A percentile compares a stretch with the other conserved stretches of the same genome.
phyloP scores from a whole-genome alignment of 2,797 vertebrate species.

The Pygocentrus nattereri region DNA sequence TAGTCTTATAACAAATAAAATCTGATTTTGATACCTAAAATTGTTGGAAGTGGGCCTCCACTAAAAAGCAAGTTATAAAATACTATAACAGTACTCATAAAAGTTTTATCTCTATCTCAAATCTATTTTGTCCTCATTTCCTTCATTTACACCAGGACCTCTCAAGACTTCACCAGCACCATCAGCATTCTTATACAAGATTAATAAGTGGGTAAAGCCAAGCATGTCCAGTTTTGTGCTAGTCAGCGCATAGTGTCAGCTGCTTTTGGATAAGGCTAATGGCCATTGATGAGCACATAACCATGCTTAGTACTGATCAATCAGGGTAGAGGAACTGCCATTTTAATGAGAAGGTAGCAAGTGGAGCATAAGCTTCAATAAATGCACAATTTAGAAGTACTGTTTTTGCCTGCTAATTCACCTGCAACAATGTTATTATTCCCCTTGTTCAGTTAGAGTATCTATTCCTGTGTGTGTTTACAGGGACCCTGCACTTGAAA shows the following conservation, averaged over 20 bases:
- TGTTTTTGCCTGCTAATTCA: neutral
- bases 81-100: too few relatives aligned
- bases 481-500: conserved; percentile 86
- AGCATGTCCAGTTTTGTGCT: conserved; percentile 12
- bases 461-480: conserved; percentile 34
- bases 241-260: conserved; percentile 17
- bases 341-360: neutral
- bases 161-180: neutral
- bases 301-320: conserved; percentile 10
- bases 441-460: neutral
- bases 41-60: too few relatives aligned
- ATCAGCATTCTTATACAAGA: conserved; percentile 8
- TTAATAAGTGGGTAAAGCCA: conserved; percentile 35
- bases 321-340: neutral
- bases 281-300: conserved; percentile 14
- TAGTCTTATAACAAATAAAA: too few relatives aligned
- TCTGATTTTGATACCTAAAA: too few relatives aligned
- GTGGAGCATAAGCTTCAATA: neutral
- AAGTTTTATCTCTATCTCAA: too few relatives aligned
- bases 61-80: too few relatives aligned
- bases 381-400: neutral
- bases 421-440: neutral
- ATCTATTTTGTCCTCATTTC: neutral
- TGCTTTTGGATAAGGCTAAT: conserved; percentile 33
- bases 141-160: neutral